Evolutionary conservation across 2,888 invertebrate genomes (phyloP), one percentile per base, ranked within the genome.

Genomic region (Podabrus alpinus): DNA sequence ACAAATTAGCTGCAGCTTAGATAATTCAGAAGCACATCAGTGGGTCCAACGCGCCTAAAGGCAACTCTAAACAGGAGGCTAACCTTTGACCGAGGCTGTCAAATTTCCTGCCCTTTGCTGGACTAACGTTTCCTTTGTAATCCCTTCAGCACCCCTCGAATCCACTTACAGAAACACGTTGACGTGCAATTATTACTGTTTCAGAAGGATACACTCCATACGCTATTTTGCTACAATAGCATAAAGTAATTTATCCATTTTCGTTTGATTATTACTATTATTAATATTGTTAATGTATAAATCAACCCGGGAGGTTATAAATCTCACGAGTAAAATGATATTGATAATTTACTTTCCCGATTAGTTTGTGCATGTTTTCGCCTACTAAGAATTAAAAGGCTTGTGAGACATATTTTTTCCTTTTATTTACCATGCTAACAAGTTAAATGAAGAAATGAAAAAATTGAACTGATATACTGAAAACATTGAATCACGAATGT

Each of bases 91-190:
- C 85, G 84, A 83, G 80, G 84, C 83, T 83, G 84, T 85, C 85
- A 86, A 86, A 85, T 86, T 86, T 85, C 86, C 85, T 85, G 86
- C 85, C 85, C 85, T 86, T 86, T 80, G 79, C 82, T 80, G 84
- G 82, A 83, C 83, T 82, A 82, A 79, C 83, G 83, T 85, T 84
- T 83, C 85, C 85, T 85, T 86, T 86, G 86, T 85, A 84, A 77
- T 77, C 74, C 72, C 72, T 75, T 73, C 75, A 70, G 60, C 74
- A 71, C 78, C 75, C 78, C 76, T 76, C 74, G 69, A 72, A 73
- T 69, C 74, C 76, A 74, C 76, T 77, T 74, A 74, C 73, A 71
- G 72, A 74, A 74, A 74, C 74, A 74, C 74, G 74, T 74, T 74
- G 74, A 77, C 70, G 74, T 72, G 77, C 68, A 77, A 77, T 74